A percentile compares a stretch with the other conserved stretches of the same genome.
Conservation (phyloP, 2,797 vertebrate genomes). For the Nasua narica region DNA sequence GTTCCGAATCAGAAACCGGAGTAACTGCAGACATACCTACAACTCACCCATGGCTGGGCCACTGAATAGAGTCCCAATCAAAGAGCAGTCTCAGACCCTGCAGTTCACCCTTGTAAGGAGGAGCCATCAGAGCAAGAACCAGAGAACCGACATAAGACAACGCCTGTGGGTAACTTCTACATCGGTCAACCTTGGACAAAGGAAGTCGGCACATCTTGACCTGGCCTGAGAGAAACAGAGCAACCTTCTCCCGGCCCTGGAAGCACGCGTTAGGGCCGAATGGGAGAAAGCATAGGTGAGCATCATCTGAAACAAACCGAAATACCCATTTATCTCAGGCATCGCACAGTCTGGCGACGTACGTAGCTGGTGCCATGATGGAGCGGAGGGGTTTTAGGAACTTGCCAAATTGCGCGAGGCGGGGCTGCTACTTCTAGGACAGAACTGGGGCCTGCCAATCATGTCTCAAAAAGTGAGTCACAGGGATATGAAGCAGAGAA, state of each 20-base stretch:
- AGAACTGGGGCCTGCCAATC: neutral
- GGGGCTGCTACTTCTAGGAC: slow-evolving; percentile 81
- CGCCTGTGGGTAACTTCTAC: slow-evolving; percentile 92
- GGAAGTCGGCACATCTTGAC: slow-evolving; percentile 93
- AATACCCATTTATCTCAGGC: slow-evolving; percentile 92
- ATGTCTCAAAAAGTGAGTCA: neutral
- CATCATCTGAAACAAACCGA: slow-evolving; percentile 91
- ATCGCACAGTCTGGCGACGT: slow-evolving; percentile 90
- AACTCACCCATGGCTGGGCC: neutral
- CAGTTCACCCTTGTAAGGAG: slow-evolving; percentile 64
- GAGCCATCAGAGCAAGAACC: neutral
- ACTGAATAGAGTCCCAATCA: slow-evolving; percentile 41
- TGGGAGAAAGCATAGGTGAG: slow-evolving; percentile 90
- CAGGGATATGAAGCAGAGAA: neutral
- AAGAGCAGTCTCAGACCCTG: slow-evolving; percentile 35
- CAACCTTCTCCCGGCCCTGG: slow-evolving; percentile 91
- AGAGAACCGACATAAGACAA: slow-evolving; percentile 83
- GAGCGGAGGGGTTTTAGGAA: slow-evolving; percentile 89
- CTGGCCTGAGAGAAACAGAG: slow-evolving; percentile 90
- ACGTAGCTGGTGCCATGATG: slow-evolving; percentile 90
- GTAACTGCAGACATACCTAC: slow-evolving; percentile 37
- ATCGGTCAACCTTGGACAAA: slow-evolving; percentile 92
- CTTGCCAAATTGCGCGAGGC: slow-evolving; percentile 85
- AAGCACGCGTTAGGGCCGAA: slow-evolving; percentile 91
- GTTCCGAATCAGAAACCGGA: neutral